These are phyloP conservation scores for Nomada ruficornis DNA, from an alignment of 2,888 invertebrate species.

Conservation along the genomic window DNA sequence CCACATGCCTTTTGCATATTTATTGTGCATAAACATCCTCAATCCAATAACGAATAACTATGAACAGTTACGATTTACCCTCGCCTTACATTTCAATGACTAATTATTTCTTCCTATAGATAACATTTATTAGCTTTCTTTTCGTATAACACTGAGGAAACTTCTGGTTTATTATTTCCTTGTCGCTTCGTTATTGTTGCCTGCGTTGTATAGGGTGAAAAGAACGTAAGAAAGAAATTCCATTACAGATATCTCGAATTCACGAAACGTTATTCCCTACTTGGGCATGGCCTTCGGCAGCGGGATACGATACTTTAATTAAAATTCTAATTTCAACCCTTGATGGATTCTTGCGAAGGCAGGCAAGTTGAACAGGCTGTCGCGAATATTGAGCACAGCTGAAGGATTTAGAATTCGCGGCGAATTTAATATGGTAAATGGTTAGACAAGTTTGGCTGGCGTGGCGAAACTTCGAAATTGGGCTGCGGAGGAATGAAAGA, in stretches of 20 bases:
- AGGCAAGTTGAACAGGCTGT: background rate
- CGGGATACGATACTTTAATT: conserved; percentile 4
- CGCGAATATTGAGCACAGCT: conserved; percentile 1
- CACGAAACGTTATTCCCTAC: background rate
- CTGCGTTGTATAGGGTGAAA: background rate
- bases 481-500: background rate
- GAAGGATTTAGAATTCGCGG: background rate
- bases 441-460: background rate
- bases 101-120: too few species aligned
- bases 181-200: too few species aligned
- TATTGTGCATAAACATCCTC: too few species aligned
- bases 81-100: too few species aligned
- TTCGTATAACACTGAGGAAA: too few species aligned
- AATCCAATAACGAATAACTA: too few species aligned
- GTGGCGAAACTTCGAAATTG: background rate
- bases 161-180: too few species aligned
- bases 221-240: background rate
- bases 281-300: background rate
- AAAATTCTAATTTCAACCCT: conserved; percentile 20
- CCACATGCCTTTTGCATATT: too few species aligned
- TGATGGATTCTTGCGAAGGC: background rate
- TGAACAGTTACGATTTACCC: too few species aligned
- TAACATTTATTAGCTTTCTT: too few species aligned
- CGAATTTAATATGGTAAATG: conserved; percentile 7
- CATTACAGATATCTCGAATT: background rate